Conservation (phyloP, 2,888 invertebrate species). For the Tetropium fuscum region DNA sequence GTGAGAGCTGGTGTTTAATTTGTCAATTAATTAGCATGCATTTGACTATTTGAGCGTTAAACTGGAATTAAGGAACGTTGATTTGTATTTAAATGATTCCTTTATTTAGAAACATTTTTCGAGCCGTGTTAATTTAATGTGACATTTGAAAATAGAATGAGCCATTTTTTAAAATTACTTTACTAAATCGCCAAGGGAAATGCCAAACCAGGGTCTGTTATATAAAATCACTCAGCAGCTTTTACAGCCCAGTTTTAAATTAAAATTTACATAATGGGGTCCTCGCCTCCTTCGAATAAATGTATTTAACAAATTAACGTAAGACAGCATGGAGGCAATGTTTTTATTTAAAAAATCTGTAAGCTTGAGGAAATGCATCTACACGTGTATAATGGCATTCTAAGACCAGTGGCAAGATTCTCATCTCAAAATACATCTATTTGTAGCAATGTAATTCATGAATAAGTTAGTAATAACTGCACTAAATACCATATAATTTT, state of each 20-base stretch:
- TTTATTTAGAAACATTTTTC: constrained; percentile 8
- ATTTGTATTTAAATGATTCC: constrained; percentile 11
- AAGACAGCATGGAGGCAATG: neutral
- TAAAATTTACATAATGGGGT: constrained; percentile 51
- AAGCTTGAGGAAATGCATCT: too few species aligned
- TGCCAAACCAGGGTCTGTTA: constrained; percentile 37
- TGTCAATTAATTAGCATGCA: too few species aligned
- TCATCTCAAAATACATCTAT: too few species aligned
- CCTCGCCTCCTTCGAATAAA: constrained; percentile 34
- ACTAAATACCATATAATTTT: too few species aligned
- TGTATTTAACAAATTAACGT: constrained; percentile 40
- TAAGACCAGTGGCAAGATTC: too few species aligned
- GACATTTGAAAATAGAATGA: constrained; percentile 35
- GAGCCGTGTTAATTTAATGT: constrained; percentile 15
- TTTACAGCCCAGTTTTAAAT: constrained; percentile 50
- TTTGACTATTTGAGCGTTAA: neutral
- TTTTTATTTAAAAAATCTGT: neutral
- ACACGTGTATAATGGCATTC: too few species aligned
- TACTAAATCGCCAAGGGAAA: constrained; percentile 49
- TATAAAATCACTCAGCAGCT: constrained; percentile 47
- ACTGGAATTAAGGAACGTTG: neutral
- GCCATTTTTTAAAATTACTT: constrained; percentile 50
- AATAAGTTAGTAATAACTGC: too few species aligned
- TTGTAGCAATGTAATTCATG: too few species aligned
- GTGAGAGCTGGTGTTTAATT: too few species aligned